Conservation (phyloP, 2,113 vertebrate species). For the Mormyrus lacerda region DNA sequence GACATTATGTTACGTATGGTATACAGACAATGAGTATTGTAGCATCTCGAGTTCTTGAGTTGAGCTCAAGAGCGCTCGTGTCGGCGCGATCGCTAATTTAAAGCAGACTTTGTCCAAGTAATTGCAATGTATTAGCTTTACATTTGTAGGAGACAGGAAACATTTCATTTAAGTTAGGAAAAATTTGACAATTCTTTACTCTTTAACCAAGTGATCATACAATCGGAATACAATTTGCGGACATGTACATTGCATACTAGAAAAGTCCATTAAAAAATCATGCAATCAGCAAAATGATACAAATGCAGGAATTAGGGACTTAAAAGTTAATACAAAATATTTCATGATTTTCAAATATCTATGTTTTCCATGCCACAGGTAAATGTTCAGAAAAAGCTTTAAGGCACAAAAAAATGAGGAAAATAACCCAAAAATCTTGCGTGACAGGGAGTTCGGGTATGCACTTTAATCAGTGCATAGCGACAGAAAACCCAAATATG, state of each 20-base stretch:
- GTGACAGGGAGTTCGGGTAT: neutral
- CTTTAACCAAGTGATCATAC: slow-evolving; percentile 25
- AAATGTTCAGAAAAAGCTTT: neutral
- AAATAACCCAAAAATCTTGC: neutral
- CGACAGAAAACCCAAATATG: neutral
- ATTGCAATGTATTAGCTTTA: neutral
- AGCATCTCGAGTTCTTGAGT: neutral
- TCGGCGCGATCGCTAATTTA: neutral
- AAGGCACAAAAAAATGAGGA: neutral
- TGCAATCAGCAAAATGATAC: slow-evolving; percentile 18
- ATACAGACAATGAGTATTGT: neutral
- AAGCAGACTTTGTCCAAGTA: neutral
- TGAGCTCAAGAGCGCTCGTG: neutral
- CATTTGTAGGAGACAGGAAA: neutral
- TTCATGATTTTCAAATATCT: neutral
- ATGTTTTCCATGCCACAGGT: neutral
- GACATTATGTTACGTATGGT: neutral
- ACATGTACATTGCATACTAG: slow-evolving; percentile 21
- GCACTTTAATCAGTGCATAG: neutral
- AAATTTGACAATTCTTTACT: slow-evolving; percentile 37
- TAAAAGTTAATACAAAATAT: slow-evolving; percentile 17
- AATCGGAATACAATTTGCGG: slow-evolving; percentile 35
- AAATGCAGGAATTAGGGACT: slow-evolving; percentile 8
- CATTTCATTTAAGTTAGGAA: slow-evolving; percentile 16
- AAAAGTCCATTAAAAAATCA: slow-evolving; percentile 22